Evolutionary conservation across 2,888 invertebrate genomes (phyloP).

Genomic region (Rhogogaster chlorosoma): DNA sequence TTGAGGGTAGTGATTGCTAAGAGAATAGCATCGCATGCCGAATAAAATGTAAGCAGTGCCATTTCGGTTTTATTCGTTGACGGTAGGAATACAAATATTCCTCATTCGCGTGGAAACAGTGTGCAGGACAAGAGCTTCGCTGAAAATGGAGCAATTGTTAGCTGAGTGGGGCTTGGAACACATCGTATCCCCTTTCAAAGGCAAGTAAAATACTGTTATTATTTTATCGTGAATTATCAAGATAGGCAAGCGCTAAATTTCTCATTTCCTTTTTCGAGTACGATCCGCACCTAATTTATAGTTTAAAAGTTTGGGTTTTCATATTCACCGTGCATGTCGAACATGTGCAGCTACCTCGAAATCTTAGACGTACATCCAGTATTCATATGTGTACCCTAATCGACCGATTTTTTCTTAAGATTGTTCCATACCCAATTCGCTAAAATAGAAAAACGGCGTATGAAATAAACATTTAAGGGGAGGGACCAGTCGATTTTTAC

Average conservation of each 20-base stretch:
- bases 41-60: slow-evolving; percentile 19
- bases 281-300: neutral
- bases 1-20: neutral
- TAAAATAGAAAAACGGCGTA: no score
- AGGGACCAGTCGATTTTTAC: no score
- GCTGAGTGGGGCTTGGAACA: slow-evolving; percentile 3
- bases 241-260: neutral
- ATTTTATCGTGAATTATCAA: neutral
- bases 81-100: neutral
- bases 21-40: slow-evolving; percentile 5
- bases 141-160: neutral
- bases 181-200: neutral
- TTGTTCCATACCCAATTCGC: no score
- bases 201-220: slow-evolving; percentile 1
- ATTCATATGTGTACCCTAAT: neutral
- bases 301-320: neutral
- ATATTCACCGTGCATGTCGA: neutral
- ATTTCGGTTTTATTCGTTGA: neutral
- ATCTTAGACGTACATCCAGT: neutral
- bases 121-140: neutral
- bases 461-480: no score
- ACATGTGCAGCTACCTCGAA: neutral
- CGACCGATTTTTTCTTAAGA: no score
- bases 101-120: slow-evolving; percentile 1
- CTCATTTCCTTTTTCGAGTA: neutral